phyloP scores from a whole-genome alignment of 2,797 vertebrate genomes.

The Macropus fuliginosus region DNA sequence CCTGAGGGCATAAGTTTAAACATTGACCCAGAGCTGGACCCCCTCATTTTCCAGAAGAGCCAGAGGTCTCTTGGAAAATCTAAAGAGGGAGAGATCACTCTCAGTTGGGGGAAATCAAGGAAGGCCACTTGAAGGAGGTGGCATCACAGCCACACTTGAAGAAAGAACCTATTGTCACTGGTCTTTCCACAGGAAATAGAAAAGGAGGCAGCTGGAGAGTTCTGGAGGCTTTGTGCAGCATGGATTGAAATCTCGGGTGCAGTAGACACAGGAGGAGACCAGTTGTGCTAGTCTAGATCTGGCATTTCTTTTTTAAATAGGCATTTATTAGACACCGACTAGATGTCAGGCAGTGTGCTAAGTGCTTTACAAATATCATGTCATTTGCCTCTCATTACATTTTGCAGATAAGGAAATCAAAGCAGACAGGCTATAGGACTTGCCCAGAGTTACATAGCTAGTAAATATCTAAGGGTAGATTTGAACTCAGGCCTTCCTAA shows the following conservation, averaged over 20 bases:
- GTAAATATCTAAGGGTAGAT: not conserved
- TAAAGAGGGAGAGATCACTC: not conserved
- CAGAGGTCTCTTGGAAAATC: not conserved
- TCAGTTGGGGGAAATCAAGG: not conserved
- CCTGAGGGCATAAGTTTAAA: not conserved
- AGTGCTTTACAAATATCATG: not conserved
- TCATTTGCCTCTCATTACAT: not conserved
- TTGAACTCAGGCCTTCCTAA: not conserved
- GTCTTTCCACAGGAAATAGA: not conserved
- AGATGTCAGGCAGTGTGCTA: not conserved
- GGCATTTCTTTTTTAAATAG: not conserved
- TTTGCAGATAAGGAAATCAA: not conserved
- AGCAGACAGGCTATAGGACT: not conserved
- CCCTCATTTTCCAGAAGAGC: not conserved
- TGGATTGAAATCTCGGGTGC: no score
- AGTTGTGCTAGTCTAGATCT: no score
- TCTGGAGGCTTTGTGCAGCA: not conserved
- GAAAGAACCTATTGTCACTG: not conserved
- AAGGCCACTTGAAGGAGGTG: not conserved
- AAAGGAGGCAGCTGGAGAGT: not conserved
- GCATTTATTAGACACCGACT: not conserved
- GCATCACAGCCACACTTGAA: not conserved
- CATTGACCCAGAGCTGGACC: not conserved
- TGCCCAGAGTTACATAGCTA: not conserved
- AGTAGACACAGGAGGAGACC: no score